Base-by-base conservation (phyloP, 1,140 invertebrate genomes). In the Epicauta chinensis region DNA sequence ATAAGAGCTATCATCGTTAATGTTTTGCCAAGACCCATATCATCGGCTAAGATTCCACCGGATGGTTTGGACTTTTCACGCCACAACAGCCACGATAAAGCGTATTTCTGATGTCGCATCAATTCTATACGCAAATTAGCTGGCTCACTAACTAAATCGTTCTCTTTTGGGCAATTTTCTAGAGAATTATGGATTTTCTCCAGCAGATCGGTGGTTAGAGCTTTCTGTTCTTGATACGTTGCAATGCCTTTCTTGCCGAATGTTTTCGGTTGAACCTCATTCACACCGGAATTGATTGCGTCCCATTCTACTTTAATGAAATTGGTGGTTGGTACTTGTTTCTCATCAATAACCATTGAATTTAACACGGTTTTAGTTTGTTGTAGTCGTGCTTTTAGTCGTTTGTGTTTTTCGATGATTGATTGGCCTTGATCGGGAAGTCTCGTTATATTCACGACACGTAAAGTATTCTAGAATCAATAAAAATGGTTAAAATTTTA, bases 1-100 rank as follows among this genome's bases (percentile, higher is more conserved):
- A 91, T 76, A 2, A 95, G 69, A 0, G 92, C 81, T 53, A 98
- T 91, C 84, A 95, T 93, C 0, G 89, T 92, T 3, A 97, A 70
- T 0, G 94, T 97, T 72, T 98, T 97, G 1, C 91, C 91, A 0
- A 23, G 7, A 23, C 23, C 23, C 93, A 97, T 97, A 67, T 97
- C 93, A 75, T 49, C 46, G n/a, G 36, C 55, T 32, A 87, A 70
- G 32, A 91, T 83, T 1, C 92, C 93, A 6, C 91, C 93, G 34
- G 79, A 65, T 0, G 93, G 92, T 55, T 78, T 77, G 69, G 94
- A 86, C 16, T 74, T 74, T 72, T 97, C 94, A 38, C 94, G 73
- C 91, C 92, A 97, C 0, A 79, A 53, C 45, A 97, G 72, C 93
- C 94, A 98, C 9, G 85, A 79, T 0, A 97, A 71, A 1, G 90